Conservation (phyloP, 2,888 invertebrate genomes). For the Drosophila quinaria region DNA sequence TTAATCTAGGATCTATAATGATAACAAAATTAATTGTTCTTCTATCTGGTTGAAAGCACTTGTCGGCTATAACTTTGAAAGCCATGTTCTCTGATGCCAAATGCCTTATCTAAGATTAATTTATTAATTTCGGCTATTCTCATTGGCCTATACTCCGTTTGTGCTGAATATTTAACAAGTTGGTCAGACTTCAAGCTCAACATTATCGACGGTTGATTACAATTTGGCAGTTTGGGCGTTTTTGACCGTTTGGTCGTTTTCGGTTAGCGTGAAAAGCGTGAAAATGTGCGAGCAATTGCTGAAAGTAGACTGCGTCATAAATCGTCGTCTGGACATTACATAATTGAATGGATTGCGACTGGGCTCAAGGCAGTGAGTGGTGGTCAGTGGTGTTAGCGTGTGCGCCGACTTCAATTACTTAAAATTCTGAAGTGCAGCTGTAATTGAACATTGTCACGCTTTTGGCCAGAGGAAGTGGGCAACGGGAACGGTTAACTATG, state of each 20-base stretch:
- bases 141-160: slow-evolving; percentile 1
- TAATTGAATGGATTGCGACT: slow-evolving; percentile 62
- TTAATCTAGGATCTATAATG: background rate
- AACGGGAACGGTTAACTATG: slow-evolving; percentile 28
- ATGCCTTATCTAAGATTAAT: slow-evolving; percentile 4
- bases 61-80: background rate
- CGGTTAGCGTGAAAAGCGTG: slow-evolving; percentile 61
- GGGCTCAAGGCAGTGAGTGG: background rate
- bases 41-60: background rate
- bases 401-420: slow-evolving; percentile 73
- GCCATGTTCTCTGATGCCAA: background rate
- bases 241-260: slow-evolving; percentile 2
- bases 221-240: slow-evolving; percentile 36
- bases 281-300: slow-evolving; percentile 67
- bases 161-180: slow-evolving; percentile 1
- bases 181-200: slow-evolving; percentile 5
- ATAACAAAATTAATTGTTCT: background rate
- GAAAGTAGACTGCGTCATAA: slow-evolving; percentile 57
- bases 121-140: slow-evolving; percentile 4
- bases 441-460: slow-evolving; percentile 80
- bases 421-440: slow-evolving; percentile 75
- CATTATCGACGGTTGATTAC: slow-evolving; percentile 55
- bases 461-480: slow-evolving; percentile 54
- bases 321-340: slow-evolving; percentile 71
- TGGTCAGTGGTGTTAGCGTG: slow-evolving; percentile 55